Base-by-base conservation (phyloP, 2,888 invertebrate species). In the Acholoe squamosa region DNA sequence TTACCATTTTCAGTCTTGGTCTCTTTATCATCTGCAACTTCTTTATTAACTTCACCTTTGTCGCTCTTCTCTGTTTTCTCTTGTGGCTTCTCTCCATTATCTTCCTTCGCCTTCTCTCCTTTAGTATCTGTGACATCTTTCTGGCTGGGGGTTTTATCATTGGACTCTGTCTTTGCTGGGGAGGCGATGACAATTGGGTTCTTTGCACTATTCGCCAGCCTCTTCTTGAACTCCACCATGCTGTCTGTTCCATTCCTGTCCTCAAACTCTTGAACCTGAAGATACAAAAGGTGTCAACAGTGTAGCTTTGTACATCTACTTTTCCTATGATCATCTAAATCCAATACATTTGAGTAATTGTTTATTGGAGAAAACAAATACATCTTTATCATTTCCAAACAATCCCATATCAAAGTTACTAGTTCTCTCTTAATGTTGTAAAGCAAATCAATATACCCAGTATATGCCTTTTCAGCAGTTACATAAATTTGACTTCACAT, bases 181-280 rank as follows among this genome's bases (percentile, higher is more conserved):
- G 71, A 14, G 25, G 25, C 28, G 5, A 71, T 71, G 14, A 71
- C 71, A 14, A 71, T 28, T 71, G 71, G 19, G 71, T 71, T 28
- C 31, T 25, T 71, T 3, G 14, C 61, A 61, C 22, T n/a, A 19
- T n/a, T 61, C 1, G 33, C 22, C 54, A 22, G 19, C 25, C 25
- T 86, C 31, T 86, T 54, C 52, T 86, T 86, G 90, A 91, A 93
- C 80, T 93, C 91, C 1, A 67, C 31, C 92, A 93, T 91, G 84
- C 93, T 93, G 67, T 92, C 91, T 16, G 91, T 91, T 14, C 91
- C 91, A 76, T 93, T 92, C 52, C 89, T 80, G 22, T 91, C 84
- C 86, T 93, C 93, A 90, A 92, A 93, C 89, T 93, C 93, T 61
- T 91, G 90, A 31, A 93, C 93, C 93, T 93, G 90, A 22, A 84